These are phyloP conservation scores for Sphaerophoria taeniata DNA, from an alignment of 2,888 invertebrate genomes.

Conservation along the genomic window DNA sequence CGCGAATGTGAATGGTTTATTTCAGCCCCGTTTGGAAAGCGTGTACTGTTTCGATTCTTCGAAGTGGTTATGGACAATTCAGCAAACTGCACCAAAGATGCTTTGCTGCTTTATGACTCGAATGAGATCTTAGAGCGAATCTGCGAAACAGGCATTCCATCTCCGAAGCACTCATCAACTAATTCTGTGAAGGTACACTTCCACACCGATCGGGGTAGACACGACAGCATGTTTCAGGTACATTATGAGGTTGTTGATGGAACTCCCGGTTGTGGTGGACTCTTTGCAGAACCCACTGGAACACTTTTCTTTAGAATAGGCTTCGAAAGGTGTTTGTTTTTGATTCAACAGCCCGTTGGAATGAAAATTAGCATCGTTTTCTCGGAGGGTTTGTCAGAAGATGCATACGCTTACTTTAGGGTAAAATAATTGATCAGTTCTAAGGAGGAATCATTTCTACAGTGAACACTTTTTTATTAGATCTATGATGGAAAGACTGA, in stretches of 20 bases:
- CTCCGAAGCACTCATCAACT: slow-evolving; percentile 88
- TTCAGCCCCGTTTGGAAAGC: slow-evolving; percentile 86
- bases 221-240: slow-evolving; percentile 92
- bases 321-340: slow-evolving; percentile 88
- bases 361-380: slow-evolving; percentile 88
- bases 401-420: background rate
- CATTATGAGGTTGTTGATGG: slow-evolving; percentile 89
- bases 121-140: slow-evolving; percentile 86
- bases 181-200: slow-evolving; percentile 88
- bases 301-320: slow-evolving; percentile 85
- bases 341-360: slow-evolving; percentile 87
- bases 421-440: slow-evolving; percentile 63
- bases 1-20: slow-evolving; percentile 93
- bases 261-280: slow-evolving; percentile 92
- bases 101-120: slow-evolving; percentile 77
- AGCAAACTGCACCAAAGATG: slow-evolving; percentile 77
- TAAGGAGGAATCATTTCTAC: background rate
- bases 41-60: slow-evolving; percentile 91
- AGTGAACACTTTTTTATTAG: slow-evolving; percentile 80
- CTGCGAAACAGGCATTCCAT: slow-evolving; percentile 88
- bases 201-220: slow-evolving; percentile 87
- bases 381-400: slow-evolving; percentile 72
- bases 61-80: slow-evolving; percentile 80
- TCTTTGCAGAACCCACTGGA: slow-evolving; percentile 86
- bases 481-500: slow-evolving; percentile 87